Conservation (phyloP, 2,113 vertebrate species). For the Scatophagus argus region DNA sequence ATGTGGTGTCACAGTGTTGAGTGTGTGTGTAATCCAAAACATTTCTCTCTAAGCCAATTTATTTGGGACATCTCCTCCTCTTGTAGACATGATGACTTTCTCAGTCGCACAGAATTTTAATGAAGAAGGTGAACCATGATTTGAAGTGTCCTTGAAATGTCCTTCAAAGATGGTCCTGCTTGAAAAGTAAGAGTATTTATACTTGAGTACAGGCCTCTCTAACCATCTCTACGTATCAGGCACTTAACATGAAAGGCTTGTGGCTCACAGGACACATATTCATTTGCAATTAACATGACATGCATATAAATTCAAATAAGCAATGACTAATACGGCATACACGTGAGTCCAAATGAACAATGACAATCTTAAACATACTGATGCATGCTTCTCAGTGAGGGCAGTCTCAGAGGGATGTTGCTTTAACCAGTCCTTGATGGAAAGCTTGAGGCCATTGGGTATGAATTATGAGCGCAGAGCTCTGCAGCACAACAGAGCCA, state of each 20-base stretch:
- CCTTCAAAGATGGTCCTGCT: background rate
- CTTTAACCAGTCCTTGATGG: background rate
- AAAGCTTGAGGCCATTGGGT: conserved; percentile 9
- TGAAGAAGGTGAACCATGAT: background rate
- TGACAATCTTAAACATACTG: conserved; percentile 31
- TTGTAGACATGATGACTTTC: background rate
- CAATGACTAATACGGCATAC: conserved; percentile 17
- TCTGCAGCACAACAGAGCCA: conserved; percentile 9
- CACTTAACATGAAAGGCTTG: conserved; percentile 5
- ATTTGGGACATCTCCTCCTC: background rate
- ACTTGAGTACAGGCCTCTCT: background rate
- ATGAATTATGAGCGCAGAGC: conserved; percentile 45
- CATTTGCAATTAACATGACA: conserved; percentile 34
- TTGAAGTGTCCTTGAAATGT: background rate
- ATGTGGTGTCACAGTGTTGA: no score
- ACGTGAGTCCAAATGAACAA: conserved; percentile 27
- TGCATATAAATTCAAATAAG: conserved; percentile 29
- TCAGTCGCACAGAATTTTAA: background rate
- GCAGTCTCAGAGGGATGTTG: conserved; percentile 12
- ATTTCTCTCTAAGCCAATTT: background rate
- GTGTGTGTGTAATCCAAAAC: no score
- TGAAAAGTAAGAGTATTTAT: background rate
- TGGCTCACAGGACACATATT: conserved; percentile 17
- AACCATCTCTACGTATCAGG: background rate
- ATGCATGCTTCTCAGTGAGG: conserved; percentile 13